Conservation (phyloP, 2,797 vertebrate species). For the Buceros bicornis region DNA sequence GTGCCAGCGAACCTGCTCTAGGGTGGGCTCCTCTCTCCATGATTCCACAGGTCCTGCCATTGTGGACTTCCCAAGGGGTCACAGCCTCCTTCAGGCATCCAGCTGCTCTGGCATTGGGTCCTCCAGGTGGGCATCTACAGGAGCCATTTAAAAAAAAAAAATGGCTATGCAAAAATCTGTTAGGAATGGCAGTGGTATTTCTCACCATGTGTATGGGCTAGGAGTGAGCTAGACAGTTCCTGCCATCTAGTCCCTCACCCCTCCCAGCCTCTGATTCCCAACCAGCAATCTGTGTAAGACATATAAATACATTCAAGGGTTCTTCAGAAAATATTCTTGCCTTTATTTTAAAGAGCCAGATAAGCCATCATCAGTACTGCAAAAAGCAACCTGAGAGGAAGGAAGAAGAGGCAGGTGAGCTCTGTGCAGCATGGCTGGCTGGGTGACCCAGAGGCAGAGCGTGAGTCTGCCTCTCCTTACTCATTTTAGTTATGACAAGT, state of each 20-base stretch:
- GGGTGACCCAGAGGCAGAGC: neutral
- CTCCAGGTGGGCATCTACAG: neutral
- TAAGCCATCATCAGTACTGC: neutral
- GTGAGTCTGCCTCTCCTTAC: neutral
- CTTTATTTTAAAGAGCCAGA: neutral
- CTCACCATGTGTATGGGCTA: accelerated
- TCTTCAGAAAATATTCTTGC: neutral
- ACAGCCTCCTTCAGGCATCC: too few species aligned
- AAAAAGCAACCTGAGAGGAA: neutral
- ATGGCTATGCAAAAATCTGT: neutral
- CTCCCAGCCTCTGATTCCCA: neutral
- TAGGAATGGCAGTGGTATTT: neutral
- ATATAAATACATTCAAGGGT: neutral
- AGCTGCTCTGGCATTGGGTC: too few species aligned
- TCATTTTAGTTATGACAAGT: neutral
- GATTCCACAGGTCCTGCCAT: too few species aligned
- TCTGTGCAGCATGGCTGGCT: accelerated
- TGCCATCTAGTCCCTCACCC: neutral
- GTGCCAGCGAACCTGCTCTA: too few species aligned
- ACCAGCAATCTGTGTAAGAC: neutral
- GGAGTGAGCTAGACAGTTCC: neutral
- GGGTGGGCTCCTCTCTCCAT: too few species aligned
- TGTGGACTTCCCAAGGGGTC: too few species aligned
- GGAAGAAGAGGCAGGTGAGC: neutral
- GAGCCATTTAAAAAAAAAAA: neutral